Percentiles rank a stretch among this genome's conserved stretches.
These are phyloP conservation scores for Andrena haemorrhoa DNA, from an alignment of 2,888 invertebrate species.

Conservation along the genomic window DNA sequence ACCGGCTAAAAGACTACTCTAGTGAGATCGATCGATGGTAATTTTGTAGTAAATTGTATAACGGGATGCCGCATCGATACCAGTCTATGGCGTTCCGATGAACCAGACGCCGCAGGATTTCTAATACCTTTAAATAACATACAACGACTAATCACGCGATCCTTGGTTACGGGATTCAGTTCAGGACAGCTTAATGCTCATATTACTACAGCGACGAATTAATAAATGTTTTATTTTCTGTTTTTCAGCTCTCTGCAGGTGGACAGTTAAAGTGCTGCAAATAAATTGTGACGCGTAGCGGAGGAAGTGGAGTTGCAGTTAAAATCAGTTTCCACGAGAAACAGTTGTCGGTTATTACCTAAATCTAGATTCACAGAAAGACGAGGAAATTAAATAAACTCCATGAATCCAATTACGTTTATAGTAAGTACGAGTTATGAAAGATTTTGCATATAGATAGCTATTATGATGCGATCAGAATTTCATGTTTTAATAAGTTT, in stretches of 20 bases:
- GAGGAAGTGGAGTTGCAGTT: no score
- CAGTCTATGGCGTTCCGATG: background rate
- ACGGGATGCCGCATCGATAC: conserved; percentile 27
- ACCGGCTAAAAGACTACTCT: conserved; percentile 10
- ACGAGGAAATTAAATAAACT: conserved; percentile 4
- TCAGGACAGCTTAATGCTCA: conserved; percentile 26
- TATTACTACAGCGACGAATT: conserved; percentile 46
- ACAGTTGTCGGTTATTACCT: background rate
- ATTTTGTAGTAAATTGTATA: conserved; percentile 37
- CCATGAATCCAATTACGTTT: background rate
- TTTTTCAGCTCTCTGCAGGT: no score
- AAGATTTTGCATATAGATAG: background rate
- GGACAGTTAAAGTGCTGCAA: no score
- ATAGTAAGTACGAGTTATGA: no score
- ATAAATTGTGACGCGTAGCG: no score
- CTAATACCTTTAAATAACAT: conserved; percentile 36
- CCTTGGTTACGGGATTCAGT: conserved; percentile 12
- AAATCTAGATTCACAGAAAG: background rate
- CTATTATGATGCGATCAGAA: conserved; percentile 32
- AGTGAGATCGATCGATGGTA: conserved; percentile 6
- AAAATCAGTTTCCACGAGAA: background rate
- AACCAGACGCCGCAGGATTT: conserved; percentile 31
- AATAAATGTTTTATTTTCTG: background rate
- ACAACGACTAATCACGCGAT: conserved; percentile 18
- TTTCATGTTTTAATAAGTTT: conserved; percentile 60